phyloP scores from a whole-genome alignment of 2,113 vertebrate species.

The Picathartes gymnocephalus region DNA sequence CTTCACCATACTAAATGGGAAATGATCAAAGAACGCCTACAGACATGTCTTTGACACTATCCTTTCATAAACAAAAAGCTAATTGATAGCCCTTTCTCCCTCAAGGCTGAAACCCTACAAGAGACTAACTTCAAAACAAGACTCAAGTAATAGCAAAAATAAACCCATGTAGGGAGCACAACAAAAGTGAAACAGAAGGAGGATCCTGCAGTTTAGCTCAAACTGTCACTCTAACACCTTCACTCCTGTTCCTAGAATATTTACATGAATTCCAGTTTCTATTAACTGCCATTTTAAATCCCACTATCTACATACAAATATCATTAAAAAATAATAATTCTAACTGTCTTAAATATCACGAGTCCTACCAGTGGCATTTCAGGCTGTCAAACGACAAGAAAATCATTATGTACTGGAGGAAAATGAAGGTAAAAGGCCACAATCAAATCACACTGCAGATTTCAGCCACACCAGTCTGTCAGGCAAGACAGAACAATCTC shows the following conservation, averaged over 20 bases:
- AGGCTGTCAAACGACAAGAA: neutral
- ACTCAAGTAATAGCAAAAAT: neutral
- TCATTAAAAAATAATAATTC: neutral
- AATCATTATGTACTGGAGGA: neutral
- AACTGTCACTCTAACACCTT: neutral
- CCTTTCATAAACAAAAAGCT: neutral
- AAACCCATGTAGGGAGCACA: neutral
- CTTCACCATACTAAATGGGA: neutral
- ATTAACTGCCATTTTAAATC: neutral
- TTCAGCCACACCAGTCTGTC: neutral
- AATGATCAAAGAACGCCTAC: neutral
- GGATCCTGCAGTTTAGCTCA: neutral
- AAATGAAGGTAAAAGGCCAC: neutral
- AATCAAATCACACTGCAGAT: neutral
- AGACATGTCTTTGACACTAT: neutral
- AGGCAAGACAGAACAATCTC: neutral
- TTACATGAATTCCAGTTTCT: neutral
- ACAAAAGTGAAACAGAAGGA: neutral
- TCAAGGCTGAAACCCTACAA: neutral
- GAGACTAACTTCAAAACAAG: conserved; percentile 1
- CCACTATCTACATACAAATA: neutral
- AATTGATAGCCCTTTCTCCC: neutral
- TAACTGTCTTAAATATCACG: neutral
- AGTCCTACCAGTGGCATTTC: neutral
- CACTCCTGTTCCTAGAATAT: neutral